A percentile compares a stretch with the other conserved stretches of the same genome.
phyloP scores from a whole-genome alignment of 2,888 invertebrate species.

The Apodemia hepburni region DNA sequence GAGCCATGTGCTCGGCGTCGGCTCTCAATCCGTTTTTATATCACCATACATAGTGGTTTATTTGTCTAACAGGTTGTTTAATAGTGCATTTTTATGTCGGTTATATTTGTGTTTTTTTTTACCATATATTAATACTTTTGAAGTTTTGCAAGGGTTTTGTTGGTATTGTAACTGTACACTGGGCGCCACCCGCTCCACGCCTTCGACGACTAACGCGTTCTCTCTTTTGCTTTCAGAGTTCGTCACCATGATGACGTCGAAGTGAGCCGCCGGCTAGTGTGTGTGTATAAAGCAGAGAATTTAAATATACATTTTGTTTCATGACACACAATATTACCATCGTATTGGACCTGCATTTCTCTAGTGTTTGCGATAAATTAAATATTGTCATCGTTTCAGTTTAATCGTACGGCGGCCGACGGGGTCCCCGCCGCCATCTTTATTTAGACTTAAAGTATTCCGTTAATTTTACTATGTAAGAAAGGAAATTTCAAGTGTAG shows the following conservation, averaged over 20 bases:
- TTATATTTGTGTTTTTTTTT: constrained; percentile 52
- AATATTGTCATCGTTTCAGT: constrained; percentile 78
- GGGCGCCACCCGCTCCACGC: not conserved
- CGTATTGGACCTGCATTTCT: constrained; percentile 82
- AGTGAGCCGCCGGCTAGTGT: constrained; percentile 91
- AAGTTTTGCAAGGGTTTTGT: constrained; percentile 42
- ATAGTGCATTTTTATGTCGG: constrained; percentile 67
- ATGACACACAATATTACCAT: constrained; percentile 81
- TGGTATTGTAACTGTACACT: constrained; percentile 15
- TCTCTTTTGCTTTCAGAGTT: constrained; percentile 88
- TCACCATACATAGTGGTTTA: constrained; percentile 44
- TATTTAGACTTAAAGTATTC: constrained; percentile 78
- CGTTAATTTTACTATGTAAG: constrained; percentile 78
- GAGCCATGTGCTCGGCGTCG: constrained; percentile 40
- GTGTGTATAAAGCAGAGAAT: constrained; percentile 81
- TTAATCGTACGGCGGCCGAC: constrained; percentile 49
- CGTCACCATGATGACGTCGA: constrained; percentile 99
- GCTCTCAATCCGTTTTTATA: constrained; percentile 37
- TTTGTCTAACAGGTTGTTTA: constrained; percentile 54
- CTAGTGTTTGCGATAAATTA: constrained; percentile 81
- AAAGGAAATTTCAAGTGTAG: constrained; percentile 63
- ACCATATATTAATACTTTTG: constrained; percentile 38
- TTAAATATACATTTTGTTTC: constrained; percentile 83
- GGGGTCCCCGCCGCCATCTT: constrained; percentile 38
- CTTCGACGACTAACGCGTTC: constrained; percentile 36